These are phyloP conservation scores for Heliothis virescens DNA, from an alignment of 1,140 invertebrate species.

Conservation along the genomic window DNA sequence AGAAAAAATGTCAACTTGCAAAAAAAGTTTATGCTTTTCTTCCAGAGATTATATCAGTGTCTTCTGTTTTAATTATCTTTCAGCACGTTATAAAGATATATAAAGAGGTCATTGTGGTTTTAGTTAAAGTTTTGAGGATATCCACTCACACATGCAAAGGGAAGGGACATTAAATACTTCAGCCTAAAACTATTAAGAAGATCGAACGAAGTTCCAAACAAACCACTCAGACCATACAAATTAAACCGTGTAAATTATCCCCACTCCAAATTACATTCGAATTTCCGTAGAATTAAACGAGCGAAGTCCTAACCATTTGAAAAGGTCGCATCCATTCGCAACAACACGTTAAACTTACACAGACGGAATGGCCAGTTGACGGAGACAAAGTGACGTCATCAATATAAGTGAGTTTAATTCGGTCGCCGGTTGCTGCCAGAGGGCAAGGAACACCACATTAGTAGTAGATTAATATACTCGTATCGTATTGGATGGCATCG, in stretches of 20 bases:
- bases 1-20: slow-evolving; percentile 32
- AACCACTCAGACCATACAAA: slow-evolving; percentile 40
- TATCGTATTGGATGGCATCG: slow-evolving; percentile 52
- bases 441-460: slow-evolving; percentile 69
- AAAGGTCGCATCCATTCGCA: slow-evolving; percentile 59
- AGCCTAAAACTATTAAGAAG: slow-evolving; percentile 36
- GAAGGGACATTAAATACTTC: slow-evolving; percentile 22
- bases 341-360: slow-evolving; percentile 66
- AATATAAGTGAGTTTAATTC: slow-evolving; percentile 72
- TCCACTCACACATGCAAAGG: not conserved
- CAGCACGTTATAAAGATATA: too few species aligned
- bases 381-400: slow-evolving; percentile 78
- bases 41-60: not conserved
- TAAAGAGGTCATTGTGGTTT: not conserved
- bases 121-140: not conserved
- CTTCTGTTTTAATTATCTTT: not conserved
- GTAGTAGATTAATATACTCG: slow-evolving; percentile 69
- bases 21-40: slow-evolving; percentile 25
- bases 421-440: slow-evolving; percentile 60
- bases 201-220: slow-evolving; percentile 24
- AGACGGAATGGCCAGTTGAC: slow-evolving; percentile 69
- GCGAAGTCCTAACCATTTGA: slow-evolving; percentile 52
- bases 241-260: slow-evolving; percentile 52
- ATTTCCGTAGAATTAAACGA: slow-evolving; percentile 66
- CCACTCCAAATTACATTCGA: slow-evolving; percentile 59